Evolutionary conservation across 92 coral and sea anemone genomes (phyloP).

Genomic region (Isaurus tuberculatus): DNA sequence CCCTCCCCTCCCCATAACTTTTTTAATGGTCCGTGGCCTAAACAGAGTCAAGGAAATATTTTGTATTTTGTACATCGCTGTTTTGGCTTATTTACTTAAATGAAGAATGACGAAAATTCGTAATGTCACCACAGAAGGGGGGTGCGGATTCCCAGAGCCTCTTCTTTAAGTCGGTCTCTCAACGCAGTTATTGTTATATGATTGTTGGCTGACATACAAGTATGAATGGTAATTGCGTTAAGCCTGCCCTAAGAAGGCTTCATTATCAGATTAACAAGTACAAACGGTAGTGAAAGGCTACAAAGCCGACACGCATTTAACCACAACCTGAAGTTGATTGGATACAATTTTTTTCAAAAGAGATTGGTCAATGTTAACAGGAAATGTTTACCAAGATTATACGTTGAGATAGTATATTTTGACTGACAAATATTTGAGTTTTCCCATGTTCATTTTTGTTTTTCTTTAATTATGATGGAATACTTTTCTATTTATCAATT

Average conservation of each 20-base stretch:
- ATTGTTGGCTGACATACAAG: not conserved
- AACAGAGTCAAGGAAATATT: no score
- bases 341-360: not conserved
- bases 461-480: not conserved
- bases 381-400: constrained; percentile 10
- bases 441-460: not conserved
- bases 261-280: not conserved
- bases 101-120: no score
- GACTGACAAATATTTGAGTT: not conserved
- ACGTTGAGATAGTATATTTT: not conserved
- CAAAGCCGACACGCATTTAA: constrained; percentile 25
- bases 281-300: not conserved
- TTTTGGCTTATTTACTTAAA: no score
- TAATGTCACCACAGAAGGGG: no score
- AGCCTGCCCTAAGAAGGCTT: not conserved
- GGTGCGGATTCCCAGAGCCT: no score
- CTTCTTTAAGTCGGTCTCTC: no score
- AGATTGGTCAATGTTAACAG: not conserved
- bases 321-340: constrained; percentile 25
- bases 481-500: no score
- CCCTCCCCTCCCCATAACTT: no score
- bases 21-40: no score
- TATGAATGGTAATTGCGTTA: not conserved
- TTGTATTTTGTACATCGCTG: no score
- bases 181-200: not conserved